These are phyloP conservation scores for Macquaria australasica DNA, from an alignment of 2,113 vertebrate genomes.

Conservation along the genomic window DNA sequence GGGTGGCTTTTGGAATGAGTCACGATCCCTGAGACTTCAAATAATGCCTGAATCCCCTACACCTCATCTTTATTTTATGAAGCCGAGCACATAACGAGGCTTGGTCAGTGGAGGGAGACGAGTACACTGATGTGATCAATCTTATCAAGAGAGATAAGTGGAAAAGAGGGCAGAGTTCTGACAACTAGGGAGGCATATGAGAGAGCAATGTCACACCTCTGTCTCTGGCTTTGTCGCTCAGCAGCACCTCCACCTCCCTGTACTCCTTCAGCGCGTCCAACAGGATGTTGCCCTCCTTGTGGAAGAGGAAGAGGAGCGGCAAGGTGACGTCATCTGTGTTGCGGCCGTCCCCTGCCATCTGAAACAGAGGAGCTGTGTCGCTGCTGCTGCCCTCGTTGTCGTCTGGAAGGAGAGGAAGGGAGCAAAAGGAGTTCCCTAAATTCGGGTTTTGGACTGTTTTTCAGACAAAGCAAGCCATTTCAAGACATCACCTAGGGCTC, in stretches of 20 bases:
- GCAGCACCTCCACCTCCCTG: constrained; percentile 94
- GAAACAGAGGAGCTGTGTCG: constrained; percentile 98
- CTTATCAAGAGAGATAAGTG: constrained; percentile 2
- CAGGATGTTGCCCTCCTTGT: constrained; percentile 97
- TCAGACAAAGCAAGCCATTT: not conserved
- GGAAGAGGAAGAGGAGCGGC: constrained; percentile 97
- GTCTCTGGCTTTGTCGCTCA: constrained; percentile 96
- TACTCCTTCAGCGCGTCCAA: constrained; percentile 93
- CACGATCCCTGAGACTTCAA: constrained; percentile 36
- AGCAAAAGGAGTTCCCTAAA: not conserved
- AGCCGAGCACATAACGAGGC: constrained; percentile 26
- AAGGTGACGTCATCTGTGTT: constrained; percentile 94
- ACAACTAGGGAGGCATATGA: not conserved
- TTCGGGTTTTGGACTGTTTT: too few relatives aligned
- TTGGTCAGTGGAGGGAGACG: constrained; percentile 5
- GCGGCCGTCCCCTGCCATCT: constrained; percentile 98
- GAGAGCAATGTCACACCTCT: constrained; percentile 85
- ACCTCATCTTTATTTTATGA: constrained; percentile 63
- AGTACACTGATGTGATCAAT: constrained; percentile 22
- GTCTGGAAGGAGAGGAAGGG: constrained; percentile 80
- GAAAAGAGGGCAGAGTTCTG: not conserved
- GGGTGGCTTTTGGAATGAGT: constrained; percentile 53
- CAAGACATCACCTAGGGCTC: not conserved
- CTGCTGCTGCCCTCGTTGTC: constrained; percentile 99
- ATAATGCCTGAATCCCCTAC: constrained; percentile 14